Percentiles rank a stretch among this genome's conserved stretches.
phyloP scores from a whole-genome alignment of 2,797 vertebrate species.

The Anabacerthia variegaticeps region DNA sequence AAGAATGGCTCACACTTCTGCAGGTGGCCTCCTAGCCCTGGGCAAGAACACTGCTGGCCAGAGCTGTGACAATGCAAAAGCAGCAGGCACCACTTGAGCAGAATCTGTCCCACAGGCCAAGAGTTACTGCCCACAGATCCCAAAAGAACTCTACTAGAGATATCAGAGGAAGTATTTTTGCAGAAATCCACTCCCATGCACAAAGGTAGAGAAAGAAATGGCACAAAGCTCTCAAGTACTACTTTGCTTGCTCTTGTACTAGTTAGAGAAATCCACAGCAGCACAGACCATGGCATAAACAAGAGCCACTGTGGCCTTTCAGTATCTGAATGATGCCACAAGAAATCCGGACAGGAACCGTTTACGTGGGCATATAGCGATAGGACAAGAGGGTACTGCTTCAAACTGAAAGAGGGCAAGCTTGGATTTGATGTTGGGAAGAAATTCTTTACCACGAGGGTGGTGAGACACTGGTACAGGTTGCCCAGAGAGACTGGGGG shows the following conservation, averaged over 20 bases:
- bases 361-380: neutral
- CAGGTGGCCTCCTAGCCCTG: neutral
- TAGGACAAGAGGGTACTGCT: neutral
- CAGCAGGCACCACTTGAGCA: neutral
- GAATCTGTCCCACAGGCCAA: neutral
- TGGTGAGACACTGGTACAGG: neutral
- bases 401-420: neutral
- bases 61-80: neutral
- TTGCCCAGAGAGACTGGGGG: neutral
- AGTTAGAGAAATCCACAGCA: neutral
- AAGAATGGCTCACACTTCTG: neutral
- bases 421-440: neutral
- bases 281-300: neutral
- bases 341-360: neutral
- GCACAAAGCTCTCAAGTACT: neutral
- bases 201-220: neutral
- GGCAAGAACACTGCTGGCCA: neutral
- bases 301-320: neutral
- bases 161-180: neutral
- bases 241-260: neutral
- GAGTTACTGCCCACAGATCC: neutral
- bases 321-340: neutral
- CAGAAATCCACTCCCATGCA: neutral
- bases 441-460: neutral
- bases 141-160: neutral